These are phyloP conservation scores for Anthopleura sola DNA, from an alignment of 64 coral and sea anemone genomes.

Conservation along the genomic window DNA sequence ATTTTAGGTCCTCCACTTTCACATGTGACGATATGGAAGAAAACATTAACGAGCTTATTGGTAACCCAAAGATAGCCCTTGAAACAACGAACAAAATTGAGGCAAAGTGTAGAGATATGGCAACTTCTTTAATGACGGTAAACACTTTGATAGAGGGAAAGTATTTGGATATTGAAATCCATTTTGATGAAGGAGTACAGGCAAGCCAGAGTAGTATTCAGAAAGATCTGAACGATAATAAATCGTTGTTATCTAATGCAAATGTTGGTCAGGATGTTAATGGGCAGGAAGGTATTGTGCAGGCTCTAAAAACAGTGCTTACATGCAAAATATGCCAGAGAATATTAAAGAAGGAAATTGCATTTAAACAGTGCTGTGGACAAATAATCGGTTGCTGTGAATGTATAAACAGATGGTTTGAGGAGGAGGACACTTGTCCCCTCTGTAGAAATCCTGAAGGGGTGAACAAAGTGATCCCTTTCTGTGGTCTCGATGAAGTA, in stretches of 20 bases:
- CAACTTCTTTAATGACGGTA: not conserved
- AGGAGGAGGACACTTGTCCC: conserved; percentile 2
- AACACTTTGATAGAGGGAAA: not conserved
- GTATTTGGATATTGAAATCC: not conserved
- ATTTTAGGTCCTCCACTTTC: not conserved
- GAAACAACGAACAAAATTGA: not conserved
- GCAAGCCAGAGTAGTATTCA: not conserved
- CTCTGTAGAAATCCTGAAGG: conserved; percentile 1
- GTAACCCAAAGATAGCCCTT: not conserved
- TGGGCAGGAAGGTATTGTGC: not conserved
- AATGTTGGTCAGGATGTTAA: not conserved
- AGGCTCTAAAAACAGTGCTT: not conserved
- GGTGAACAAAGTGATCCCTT: not conserved
- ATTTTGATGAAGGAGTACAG: not conserved
- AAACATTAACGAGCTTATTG: too few species aligned
- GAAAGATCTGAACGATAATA: not conserved
- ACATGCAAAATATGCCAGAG: conserved; percentile 20
- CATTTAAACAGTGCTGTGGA: not conserved
- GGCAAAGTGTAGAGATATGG: not conserved
- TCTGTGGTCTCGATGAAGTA: not conserved
- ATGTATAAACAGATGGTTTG: not conserved
- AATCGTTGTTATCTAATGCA: not conserved
- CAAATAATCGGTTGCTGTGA: conserved; percentile 3
- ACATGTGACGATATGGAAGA: not conserved
- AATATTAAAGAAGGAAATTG: not conserved